Evolutionary conservation across 1,140 invertebrate species (phyloP).

Genomic region (Papilio machaon): DNA sequence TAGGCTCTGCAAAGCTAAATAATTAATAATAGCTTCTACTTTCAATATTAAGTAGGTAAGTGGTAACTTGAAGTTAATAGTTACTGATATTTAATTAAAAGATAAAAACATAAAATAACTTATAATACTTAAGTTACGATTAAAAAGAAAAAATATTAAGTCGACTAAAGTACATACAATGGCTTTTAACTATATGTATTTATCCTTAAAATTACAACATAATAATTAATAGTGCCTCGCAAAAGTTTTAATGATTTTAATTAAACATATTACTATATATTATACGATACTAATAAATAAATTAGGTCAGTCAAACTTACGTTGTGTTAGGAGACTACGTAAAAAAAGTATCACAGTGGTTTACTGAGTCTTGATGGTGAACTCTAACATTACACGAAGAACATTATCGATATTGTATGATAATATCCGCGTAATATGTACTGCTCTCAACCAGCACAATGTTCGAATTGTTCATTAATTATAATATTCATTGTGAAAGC

Average conservation of each 20-base stretch:
- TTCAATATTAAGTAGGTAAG: conserved; percentile 28
- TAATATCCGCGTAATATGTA: background rate
- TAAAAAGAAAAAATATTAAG: too few species aligned
- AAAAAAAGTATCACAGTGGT: background rate
- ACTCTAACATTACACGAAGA: background rate
- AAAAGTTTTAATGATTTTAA: background rate
- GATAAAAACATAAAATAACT: too few species aligned
- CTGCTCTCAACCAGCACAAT: background rate
- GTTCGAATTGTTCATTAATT: conserved; percentile 18
- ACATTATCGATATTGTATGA: conserved; percentile 1
- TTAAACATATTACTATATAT: background rate
- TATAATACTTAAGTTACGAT: too few species aligned
- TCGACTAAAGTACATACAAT: too few species aligned
- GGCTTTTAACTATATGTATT: background rate
- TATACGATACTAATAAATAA: background rate
- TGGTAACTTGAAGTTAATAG: background rate
- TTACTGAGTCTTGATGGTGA: background rate
- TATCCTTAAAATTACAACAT: background rate
- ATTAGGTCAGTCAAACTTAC: background rate
- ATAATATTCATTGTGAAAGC: conserved; percentile 22
- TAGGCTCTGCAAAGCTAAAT: conserved; percentile 34
- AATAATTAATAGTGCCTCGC: background rate
- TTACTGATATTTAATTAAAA: background rate
- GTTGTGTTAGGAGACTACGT: background rate
- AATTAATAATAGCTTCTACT: conserved; percentile 12